phyloP scores from a whole-genome alignment of 2,113 vertebrate genomes.

The Hassar affinis region DNA sequence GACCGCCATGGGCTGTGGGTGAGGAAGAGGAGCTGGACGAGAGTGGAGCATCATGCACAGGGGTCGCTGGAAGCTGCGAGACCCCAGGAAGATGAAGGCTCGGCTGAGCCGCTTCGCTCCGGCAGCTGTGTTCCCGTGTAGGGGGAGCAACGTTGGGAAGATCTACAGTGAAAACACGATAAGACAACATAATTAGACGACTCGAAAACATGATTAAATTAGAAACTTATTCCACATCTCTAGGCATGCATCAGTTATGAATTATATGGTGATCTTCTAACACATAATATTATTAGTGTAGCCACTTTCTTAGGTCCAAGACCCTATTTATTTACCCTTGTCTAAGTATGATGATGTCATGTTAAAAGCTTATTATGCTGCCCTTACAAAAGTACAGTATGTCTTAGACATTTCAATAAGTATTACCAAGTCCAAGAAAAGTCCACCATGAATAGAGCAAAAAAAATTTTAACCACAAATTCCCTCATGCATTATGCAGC shows the following conservation, averaged over 20 bases:
- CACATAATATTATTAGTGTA: neutral
- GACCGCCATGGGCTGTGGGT: constrained; percentile 66
- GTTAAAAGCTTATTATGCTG: neutral
- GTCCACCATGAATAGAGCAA: neutral
- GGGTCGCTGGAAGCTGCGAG: constrained; percentile 52
- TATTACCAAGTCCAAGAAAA: neutral
- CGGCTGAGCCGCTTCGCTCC: constrained; percentile 72
- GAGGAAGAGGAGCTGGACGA: constrained; percentile 74
- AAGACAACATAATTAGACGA: too few species aligned
- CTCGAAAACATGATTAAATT: constrained; percentile 58
- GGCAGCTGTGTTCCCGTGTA: constrained; percentile 71
- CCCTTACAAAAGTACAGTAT: neutral
- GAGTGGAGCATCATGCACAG: constrained; percentile 56
- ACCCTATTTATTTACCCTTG: neutral
- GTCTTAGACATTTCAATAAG: neutral
- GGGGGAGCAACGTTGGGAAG: constrained; percentile 64
- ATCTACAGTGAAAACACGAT: constrained; percentile 64
- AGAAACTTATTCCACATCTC: too few species aligned
- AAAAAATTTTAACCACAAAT: neutral
- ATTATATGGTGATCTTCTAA: neutral
- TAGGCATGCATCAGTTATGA: neutral
- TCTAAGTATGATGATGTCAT: neutral
- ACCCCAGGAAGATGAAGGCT: constrained; percentile 77
- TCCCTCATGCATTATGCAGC: neutral
- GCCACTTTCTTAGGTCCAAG: neutral